Evolutionary conservation across 2,113 vertebrate genomes (phyloP), one percentile per base, ranked within the genome.

Genomic region (Microtus richardsoni): DNA sequence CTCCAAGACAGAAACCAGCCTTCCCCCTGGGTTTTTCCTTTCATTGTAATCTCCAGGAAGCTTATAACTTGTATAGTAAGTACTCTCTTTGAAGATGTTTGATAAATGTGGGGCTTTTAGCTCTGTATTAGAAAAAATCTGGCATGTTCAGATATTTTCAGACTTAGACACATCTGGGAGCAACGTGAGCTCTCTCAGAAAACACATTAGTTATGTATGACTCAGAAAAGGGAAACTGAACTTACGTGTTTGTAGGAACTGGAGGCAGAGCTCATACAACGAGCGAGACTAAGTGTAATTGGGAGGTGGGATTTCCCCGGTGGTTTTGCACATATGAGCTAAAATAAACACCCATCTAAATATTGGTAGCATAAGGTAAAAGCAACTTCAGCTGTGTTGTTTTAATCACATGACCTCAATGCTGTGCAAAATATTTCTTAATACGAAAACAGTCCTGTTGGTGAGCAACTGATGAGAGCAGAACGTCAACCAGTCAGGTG

Each of bases 181-280:
- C 77, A 84, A 39, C 12, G 7, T 60, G 39, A 94, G 88, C 66
- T 73, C 75, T 80, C 96, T 83, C 91, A 93, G 75, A 73, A 97
- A 89, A 64, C 66, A 96, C 89, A 83, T 62, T 83, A 0, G 8
- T 82, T n/a, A 28, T 17, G 26, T 49, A 24, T 52, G 36, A 36
- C 36, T 74, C 47, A 86, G 54, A 52, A 85, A 88, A 86, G 77
- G 80, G 52, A 94, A 89, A 80, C 33, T 73, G 44, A 41, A 84
- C 44, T 47, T 89, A 75, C 84, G 49, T 39, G 30, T 47, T 91
- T 91, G 14, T 91, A 90, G 86, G 66, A 60, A 7, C 39, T 33
- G 0, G 49, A 80, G 9, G 54, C 8, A 75, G 54, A 74, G 39
- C 3, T 87, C 86, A 12, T 12, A 30, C 17, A 30, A 22, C 21